Conservation (phyloP, 2,888 invertebrate genomes). For the Oxycera nigricornis region DNA sequence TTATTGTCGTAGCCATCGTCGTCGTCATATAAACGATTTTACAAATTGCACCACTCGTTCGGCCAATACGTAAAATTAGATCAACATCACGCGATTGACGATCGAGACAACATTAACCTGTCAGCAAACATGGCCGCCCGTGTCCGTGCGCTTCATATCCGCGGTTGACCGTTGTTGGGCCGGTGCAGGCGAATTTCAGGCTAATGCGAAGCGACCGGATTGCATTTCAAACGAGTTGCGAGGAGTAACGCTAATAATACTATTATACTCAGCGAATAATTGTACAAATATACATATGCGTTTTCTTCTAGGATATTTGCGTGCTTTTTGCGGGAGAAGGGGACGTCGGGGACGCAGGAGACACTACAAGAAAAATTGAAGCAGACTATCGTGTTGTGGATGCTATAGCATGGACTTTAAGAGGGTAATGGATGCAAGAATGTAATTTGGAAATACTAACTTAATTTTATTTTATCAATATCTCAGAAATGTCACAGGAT, state of each 20-base stretch:
- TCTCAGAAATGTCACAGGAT: too few relatives aligned
- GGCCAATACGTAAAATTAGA: slow-evolving; percentile 33
- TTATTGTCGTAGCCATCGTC: slow-evolving; percentile 18
- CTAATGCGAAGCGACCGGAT: slow-evolving; percentile 27
- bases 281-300: neutral
- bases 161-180: neutral
- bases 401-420: neutral
- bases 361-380: neutral
- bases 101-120: slow-evolving; percentile 37
- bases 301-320: neutral
- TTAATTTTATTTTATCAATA: too few relatives aligned
- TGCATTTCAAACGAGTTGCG: slow-evolving; percentile 12
- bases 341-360: neutral
- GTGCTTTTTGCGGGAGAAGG: too few relatives aligned
- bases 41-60: slow-evolving; percentile 36
- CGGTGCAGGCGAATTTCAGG: neutral
- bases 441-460: too few relatives aligned
- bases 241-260: slow-evolving; percentile 21
- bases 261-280: slow-evolving; percentile 32
- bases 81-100: slow-evolving; percentile 40
- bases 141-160: neutral
- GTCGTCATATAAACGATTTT: slow-evolving; percentile 19
- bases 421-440: neutral
- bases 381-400: neutral
- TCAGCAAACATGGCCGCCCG: slow-evolving; percentile 29